Evolutionary conservation across 1,140 invertebrate genomes (phyloP).

Genomic region (Parapsyche elsis): DNA sequence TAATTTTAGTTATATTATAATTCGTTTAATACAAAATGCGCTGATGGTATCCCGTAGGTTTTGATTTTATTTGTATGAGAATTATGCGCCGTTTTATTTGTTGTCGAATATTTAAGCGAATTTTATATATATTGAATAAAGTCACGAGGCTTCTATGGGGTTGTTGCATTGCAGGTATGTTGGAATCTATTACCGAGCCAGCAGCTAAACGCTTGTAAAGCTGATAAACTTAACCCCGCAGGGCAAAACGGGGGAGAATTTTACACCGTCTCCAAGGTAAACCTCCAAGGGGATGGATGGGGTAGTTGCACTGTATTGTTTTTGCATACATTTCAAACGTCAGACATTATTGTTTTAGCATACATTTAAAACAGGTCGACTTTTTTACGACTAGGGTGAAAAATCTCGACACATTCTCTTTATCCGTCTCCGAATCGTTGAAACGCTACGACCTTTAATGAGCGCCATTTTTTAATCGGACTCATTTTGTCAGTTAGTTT

Average conservation of each 20-base stretch:
- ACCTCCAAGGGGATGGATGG: constrained; percentile 36
- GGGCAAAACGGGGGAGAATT: constrained; percentile 23
- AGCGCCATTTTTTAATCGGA: too few species aligned
- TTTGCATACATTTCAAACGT: constrained; percentile 57
- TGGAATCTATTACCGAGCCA: constrained; percentile 52
- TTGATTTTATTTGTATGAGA: too few species aligned
- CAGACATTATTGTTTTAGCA: constrained; percentile 57
- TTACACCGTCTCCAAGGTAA: constrained; percentile 52
- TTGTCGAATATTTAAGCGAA: too few species aligned
- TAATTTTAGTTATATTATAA: too few species aligned
- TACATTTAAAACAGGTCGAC: constrained; percentile 47
- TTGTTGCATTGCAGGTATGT: constrained; percentile 6
- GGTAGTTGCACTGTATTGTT: constrained; percentile 53
- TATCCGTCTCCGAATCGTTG: too few species aligned
- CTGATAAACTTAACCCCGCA: constrained; percentile 48
- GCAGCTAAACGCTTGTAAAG: constrained; percentile 55
- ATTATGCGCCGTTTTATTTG: too few species aligned
- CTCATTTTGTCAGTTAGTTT: too few species aligned
- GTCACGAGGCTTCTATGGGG: too few species aligned
- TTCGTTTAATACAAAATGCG: too few species aligned
- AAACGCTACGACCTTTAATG: too few species aligned
- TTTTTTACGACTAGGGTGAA: background rate
- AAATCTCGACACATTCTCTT: background rate
- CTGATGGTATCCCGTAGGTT: too few species aligned
- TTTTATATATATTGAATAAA: too few species aligned